Conservation (phyloP, 2,797 vertebrate species). For the Melopsittacus undulatus region DNA sequence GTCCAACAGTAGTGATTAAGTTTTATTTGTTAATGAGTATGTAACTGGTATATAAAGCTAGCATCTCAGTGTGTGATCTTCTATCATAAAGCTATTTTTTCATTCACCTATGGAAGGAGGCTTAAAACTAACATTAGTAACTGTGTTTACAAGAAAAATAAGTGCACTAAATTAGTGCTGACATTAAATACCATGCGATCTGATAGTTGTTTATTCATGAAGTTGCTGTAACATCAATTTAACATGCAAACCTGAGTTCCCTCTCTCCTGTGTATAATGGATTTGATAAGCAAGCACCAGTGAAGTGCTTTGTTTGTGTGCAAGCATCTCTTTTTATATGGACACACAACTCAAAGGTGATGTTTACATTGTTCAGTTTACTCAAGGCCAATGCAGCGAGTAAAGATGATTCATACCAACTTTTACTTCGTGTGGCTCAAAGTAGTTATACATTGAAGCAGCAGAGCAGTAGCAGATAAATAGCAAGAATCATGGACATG, state of each 20-base stretch:
- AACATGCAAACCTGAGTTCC: background rate
- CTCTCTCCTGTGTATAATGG: background rate
- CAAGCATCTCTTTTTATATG: background rate
- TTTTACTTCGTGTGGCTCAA: background rate
- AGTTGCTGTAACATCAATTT: background rate
- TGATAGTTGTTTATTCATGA: background rate
- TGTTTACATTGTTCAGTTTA: background rate
- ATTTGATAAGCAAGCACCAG: background rate
- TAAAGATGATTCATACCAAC: background rate
- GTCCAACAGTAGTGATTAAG: background rate
- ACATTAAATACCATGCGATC: accelerated
- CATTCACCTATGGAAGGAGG: background rate
- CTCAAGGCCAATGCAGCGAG: background rate
- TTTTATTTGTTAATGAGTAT: background rate
- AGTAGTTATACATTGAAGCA: background rate
- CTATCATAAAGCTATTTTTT: background rate
- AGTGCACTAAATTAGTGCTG: background rate
- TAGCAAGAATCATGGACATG: background rate
- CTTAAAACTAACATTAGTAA: background rate
- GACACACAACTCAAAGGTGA: background rate
- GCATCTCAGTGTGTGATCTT: background rate
- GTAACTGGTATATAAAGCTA: background rate
- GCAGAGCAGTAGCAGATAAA: background rate
- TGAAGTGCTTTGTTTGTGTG: background rate
- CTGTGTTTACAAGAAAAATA: background rate